These are phyloP conservation scores for Crotalus tigris DNA, from an alignment of 2,113 vertebrate species.

Conservation along the genomic window DNA sequence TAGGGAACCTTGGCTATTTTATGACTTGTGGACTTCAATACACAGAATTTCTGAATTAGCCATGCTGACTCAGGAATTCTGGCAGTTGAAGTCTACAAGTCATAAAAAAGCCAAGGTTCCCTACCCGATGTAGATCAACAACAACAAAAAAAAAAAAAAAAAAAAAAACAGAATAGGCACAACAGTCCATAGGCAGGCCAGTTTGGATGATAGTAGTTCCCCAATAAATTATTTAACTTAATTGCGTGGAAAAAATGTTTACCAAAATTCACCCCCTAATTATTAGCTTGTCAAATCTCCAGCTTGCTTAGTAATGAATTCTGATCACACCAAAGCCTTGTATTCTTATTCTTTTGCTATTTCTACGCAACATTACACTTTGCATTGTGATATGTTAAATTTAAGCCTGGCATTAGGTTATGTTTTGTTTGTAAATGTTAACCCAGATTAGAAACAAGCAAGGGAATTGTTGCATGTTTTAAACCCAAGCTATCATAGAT, in stretches of 20 bases:
- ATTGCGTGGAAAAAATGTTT: neutral
- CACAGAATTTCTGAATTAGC: too few species aligned
- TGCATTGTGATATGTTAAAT: neutral
- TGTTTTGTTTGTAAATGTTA: neutral
- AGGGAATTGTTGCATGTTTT: neutral
- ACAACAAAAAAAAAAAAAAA: neutral
- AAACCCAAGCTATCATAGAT: neutral
- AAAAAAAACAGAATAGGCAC: neutral
- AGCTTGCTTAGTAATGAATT: neutral
- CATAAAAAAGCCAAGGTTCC: too few species aligned
- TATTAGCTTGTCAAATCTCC: neutral
- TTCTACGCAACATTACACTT: neutral
- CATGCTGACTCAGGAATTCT: too few species aligned
- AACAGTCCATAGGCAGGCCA: fast-evolving
- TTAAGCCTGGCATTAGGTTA: neutral
- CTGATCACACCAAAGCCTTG: neutral
- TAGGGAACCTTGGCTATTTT: too few species aligned
- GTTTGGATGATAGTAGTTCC: neutral
- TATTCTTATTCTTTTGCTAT: neutral
- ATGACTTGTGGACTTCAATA: too few species aligned
- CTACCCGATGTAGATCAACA: neutral
- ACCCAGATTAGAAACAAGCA: neutral
- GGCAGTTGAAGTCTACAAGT: too few species aligned
- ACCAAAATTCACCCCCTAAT: neutral
- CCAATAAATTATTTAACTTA: neutral